phyloP scores from a whole-genome alignment of 2,113 vertebrate genomes.

The Sylvietta virens region DNA sequence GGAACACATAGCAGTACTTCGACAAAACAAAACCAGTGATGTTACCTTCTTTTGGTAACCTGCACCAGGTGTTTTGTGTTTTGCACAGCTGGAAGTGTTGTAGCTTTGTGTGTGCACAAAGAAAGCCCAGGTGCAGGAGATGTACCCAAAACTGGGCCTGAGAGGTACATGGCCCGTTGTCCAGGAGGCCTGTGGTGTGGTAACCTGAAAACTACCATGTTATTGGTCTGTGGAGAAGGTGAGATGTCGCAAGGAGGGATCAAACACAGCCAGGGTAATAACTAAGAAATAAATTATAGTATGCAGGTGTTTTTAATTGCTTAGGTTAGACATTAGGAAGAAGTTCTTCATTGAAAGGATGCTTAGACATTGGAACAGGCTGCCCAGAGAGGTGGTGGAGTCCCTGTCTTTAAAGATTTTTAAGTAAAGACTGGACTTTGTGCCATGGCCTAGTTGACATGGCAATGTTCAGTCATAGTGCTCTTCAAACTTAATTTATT shows the following conservation, averaged over 20 bases:
- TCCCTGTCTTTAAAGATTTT: not conserved
- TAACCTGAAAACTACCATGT: not conserved
- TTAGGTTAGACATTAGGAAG: not conserved
- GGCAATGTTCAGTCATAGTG: not conserved
- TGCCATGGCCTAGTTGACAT: not conserved
- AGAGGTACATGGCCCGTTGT: fast-evolving
- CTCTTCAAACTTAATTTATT: not conserved
- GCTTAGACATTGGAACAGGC: not conserved
- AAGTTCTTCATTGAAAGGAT: not conserved
- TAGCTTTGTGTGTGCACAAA: fast-evolving
- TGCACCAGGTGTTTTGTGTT: not conserved
- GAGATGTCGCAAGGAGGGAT: not conserved
- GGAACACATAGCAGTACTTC: fast-evolving
- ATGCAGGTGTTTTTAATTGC: not conserved
- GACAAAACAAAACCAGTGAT: fast-evolving
- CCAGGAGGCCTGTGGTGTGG: fast-evolving
- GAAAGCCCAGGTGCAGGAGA: not conserved
- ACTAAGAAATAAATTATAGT: not conserved
- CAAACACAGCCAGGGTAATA: not conserved
- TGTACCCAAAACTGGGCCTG: fast-evolving
- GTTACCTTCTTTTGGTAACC: not conserved
- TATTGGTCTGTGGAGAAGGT: not conserved
- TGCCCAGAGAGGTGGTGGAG: not conserved
- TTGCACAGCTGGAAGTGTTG: not conserved
- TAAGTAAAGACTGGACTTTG: not conserved